Conservation (phyloP, 2,888 invertebrate species). For the Ochropleura leucogaster region DNA sequence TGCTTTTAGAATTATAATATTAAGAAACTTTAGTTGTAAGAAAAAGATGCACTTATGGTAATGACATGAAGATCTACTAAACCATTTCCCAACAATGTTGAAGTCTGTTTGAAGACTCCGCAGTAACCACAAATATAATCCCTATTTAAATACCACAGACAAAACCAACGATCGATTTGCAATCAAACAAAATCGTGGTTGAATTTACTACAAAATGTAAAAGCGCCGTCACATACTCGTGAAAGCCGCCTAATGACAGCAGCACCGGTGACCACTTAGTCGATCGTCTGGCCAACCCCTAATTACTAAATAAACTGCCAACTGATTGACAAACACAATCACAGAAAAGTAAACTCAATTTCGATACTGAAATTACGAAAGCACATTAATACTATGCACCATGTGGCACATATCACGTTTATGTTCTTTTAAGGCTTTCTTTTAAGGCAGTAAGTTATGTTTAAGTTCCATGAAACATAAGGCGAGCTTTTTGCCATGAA, state of each 20-base stretch:
- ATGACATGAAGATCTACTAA: neutral
- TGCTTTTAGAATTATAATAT: neutral
- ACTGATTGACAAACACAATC: constrained; percentile 42
- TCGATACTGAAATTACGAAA: constrained; percentile 3
- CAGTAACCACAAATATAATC: neutral
- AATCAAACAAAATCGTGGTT: constrained; percentile 33
- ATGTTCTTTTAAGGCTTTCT: too few relatives aligned
- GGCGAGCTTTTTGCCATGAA: neutral
- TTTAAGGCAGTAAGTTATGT: neutral
- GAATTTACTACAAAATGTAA: constrained; percentile 45
- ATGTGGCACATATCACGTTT: too few relatives aligned
- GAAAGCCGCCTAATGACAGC: constrained; percentile 44
- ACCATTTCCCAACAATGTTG: neutral
- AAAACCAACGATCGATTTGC: neutral
- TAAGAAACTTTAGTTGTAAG: neutral
- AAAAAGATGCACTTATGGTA: neutral
- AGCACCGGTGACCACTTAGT: constrained; percentile 51
- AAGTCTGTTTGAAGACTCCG: neutral
- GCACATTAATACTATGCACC: neutral
- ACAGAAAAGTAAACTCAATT: constrained; percentile 35
- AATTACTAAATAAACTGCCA: constrained; percentile 51
- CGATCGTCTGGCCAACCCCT: constrained; percentile 35
- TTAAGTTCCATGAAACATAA: too few relatives aligned
- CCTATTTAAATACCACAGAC: constrained; percentile 4
- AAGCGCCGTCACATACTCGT: constrained; percentile 24